Percentiles rank a stretch among this genome's conserved stretches.
phyloP scores from a whole-genome alignment of 2,113 vertebrate species.

The Bettongia penicillata region DNA sequence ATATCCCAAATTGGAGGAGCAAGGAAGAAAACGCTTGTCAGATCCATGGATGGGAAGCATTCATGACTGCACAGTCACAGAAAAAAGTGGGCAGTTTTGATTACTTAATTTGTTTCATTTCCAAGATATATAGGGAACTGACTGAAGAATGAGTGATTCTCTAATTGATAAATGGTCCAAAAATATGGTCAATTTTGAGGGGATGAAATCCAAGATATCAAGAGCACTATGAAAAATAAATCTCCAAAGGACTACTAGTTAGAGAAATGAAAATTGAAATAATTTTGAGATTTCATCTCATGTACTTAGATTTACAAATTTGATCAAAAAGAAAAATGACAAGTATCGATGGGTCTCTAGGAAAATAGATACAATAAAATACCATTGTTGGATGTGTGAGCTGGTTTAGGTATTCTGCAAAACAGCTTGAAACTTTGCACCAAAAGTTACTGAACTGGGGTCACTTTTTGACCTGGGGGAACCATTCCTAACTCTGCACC shows the following conservation, averaged over 20 bases:
- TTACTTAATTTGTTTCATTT: neutral
- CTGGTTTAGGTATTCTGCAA: neutral
- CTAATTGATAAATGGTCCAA: neutral
- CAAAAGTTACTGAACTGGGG: neutral
- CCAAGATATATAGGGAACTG: neutral
- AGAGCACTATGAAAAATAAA: neutral
- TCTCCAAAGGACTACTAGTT: neutral
- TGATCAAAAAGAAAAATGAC: neutral
- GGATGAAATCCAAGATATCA: neutral
- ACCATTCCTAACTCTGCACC: neutral
- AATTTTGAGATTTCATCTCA: neutral
- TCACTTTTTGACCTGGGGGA: neutral
- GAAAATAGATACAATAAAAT: neutral
- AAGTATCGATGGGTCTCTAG: neutral
- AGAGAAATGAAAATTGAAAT: neutral
- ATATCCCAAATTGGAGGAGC: neutral
- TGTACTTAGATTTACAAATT: neutral
- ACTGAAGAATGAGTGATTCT: neutral
- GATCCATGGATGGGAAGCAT: neutral
- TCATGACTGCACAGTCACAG: neutral
- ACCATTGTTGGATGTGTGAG: neutral
- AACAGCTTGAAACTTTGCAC: neutral
- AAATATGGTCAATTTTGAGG: neutral
- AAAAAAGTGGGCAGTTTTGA: neutral
- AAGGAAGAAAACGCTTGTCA: neutral